Base-by-base conservation (phyloP, 2,113 vertebrate genomes). In the Bettongia penicillata region DNA sequence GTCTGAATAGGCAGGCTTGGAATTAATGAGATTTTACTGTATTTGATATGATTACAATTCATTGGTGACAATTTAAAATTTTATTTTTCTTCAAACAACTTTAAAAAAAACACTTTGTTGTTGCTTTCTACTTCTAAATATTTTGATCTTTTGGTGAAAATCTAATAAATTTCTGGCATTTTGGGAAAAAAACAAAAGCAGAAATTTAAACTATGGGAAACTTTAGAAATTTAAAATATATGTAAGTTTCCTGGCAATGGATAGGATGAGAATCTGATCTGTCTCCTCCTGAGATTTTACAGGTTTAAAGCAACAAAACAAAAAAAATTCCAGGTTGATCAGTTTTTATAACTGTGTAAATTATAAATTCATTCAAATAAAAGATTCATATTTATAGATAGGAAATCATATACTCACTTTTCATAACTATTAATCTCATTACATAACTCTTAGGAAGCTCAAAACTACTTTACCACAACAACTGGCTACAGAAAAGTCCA, bases 231-330 rank as follows among this genome's bases (percentile, higher is more conserved):
- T 53, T 0, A 92, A 50, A 95, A 91, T 1, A 90, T 57, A 90
- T 89, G n/a, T 37, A 84, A 43, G 19, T 84, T 43, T 43, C 68
- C 90, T 90, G 11, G 24, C 93, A 50, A 68, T 7, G 8, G 31
- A 90, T 53, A 23, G 94, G 55, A 51, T 91, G 90, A 61, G 48
- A 95, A 14, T 68, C 16, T 92, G 52, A 94, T 23, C 26, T 91
- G 92, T 94, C 91, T 94, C 94, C 37, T 91, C 37, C n/a, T 47
- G n/a, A 22, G 28, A 31, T 43, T 91, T 28, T 91, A 4, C 47
- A 97, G 91, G 91, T 77, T 19, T 57, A 28, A 89, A 49, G 43
- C 90, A 96, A 96, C 47, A 11, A 48, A 96, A 96, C 47, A 11
- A 48, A 19, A 28, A 77, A 94, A 22, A 89, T 24, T 93, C 61